These are phyloP conservation scores for Leptarthrus brevirostris DNA, from an alignment of 2,888 invertebrate genomes.

Conservation along the genomic window DNA sequence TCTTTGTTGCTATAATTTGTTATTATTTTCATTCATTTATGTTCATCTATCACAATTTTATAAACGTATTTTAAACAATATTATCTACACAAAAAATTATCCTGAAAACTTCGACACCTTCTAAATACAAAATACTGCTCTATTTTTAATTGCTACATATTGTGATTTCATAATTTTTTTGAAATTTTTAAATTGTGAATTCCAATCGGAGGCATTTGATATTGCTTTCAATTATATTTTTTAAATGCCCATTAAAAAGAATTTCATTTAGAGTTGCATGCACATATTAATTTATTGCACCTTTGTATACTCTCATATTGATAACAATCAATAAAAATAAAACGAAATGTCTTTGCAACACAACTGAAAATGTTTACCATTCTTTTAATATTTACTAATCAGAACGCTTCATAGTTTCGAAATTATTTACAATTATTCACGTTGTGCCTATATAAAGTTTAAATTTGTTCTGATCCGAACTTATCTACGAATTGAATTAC, in stretches of 20 bases:
- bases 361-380: conserved; percentile 55
- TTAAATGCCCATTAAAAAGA: conserved; percentile 4
- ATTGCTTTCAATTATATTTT: neutral
- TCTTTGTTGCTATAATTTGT: neutral
- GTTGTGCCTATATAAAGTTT: conserved; percentile 17
- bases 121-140: neutral
- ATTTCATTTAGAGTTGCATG: conserved; percentile 32
- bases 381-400: conserved; percentile 31
- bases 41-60: neutral
- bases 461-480: neutral
- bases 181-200: neutral
- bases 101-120: neutral
- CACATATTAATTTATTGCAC: conserved; percentile 32
- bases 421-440: conserved; percentile 1
- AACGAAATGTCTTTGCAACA: conserved; percentile 54
- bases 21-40: neutral
- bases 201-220: neutral
- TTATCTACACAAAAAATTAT: neutral
- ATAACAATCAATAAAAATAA: conserved; percentile 37
- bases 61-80: neutral
- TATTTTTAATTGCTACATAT: neutral
- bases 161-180: too few species aligned
- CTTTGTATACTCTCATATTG: conserved; percentile 28
- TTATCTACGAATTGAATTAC: neutral
- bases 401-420: conserved; percentile 28